Conservation (phyloP, 1,140 invertebrate species). For the Ylistrum balloti region DNA sequence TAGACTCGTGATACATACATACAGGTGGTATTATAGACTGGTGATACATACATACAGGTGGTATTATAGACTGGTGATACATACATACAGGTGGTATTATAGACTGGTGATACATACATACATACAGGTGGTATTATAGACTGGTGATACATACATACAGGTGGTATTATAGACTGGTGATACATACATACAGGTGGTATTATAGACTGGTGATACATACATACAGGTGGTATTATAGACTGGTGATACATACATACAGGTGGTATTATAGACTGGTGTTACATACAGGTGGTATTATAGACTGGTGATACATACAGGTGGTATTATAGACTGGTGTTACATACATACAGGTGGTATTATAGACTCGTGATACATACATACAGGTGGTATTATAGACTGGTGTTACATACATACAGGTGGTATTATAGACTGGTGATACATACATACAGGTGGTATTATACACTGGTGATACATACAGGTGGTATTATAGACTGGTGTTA, state of each 20-base stretch:
- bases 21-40: no score
- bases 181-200: not conserved
- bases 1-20: no score
- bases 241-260: not conserved
- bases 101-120: not conserved
- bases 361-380: not conserved
- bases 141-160: not conserved
- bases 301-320: not conserved
- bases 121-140: not conserved
- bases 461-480: not conserved
- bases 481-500: not conserved
- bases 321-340: not conserved
- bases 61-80: no score
- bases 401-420: not conserved
- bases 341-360: not conserved
- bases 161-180: not conserved
- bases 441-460: no score
- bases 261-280: not conserved
- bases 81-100: not conserved
- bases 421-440: not conserved
- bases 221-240: not conserved
- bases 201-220: not conserved
- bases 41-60: no score
- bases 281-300: not conserved
- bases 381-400: not conserved